phyloP scores from a whole-genome alignment of 2,888 invertebrate species.

The Pandemis cinnamomeana region DNA sequence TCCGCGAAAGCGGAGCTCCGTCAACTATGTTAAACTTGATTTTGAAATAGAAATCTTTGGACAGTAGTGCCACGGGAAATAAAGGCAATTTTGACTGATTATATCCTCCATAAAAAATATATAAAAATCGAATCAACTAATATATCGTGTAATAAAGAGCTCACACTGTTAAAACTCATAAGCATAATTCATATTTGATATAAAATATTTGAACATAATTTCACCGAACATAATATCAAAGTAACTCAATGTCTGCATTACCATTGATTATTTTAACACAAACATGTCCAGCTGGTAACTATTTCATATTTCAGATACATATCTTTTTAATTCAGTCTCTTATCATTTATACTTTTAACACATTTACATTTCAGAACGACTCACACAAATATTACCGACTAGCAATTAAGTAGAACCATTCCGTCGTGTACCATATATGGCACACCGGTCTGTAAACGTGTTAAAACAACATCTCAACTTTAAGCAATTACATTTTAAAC shows the following conservation, averaged over 20 bases:
- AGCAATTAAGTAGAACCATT: not conserved
- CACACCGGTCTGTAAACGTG: not conserved
- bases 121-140: not conserved
- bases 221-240: not conserved
- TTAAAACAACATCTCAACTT: conserved; percentile 6
- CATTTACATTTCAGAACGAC: not conserved
- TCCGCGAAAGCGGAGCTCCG: too few relatives aligned
- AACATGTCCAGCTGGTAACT: not conserved
- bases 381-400: not conserved
- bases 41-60: too few relatives aligned
- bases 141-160: not conserved
- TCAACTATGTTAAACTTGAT: too few relatives aligned
- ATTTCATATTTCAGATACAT: not conserved
- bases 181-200: conserved; percentile 14
- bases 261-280: not conserved
- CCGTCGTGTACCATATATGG: not conserved
- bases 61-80: too few relatives aligned
- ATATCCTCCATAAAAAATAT: not conserved
- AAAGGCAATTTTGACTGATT: too few relatives aligned
- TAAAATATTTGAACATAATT: not conserved
- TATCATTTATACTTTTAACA: conserved; percentile 15
- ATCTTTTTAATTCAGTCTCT: conserved; percentile 29
- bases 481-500: conserved; percentile 7
- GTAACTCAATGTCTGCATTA: not conserved
- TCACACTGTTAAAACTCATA: conserved; percentile 2